A percentile compares a stretch with the other conserved stretches of the same genome.
Conservation (phyloP, 1,140 invertebrate species). For the Vanessa atalanta region DNA sequence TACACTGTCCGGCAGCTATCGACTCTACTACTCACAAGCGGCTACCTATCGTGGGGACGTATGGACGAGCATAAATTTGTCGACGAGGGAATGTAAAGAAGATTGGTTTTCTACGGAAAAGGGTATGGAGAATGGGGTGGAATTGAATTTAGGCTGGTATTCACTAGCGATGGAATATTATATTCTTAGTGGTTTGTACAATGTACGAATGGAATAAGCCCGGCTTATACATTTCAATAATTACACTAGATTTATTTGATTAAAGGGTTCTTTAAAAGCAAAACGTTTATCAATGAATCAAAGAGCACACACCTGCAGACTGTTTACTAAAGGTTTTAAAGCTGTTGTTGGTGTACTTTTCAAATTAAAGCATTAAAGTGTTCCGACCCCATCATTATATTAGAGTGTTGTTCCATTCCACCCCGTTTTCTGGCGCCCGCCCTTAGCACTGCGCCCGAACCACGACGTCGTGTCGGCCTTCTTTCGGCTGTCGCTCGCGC, state of each 20-base stretch:
- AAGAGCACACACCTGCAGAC: conserved; percentile 20
- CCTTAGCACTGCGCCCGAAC: conserved; percentile 41
- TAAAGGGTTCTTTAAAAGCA: conserved; percentile 15
- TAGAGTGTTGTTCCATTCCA: conserved; percentile 77
- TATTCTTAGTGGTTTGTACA: conserved; percentile 26
- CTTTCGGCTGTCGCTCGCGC: conserved; percentile 42
- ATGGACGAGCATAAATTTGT: conserved; percentile 76
- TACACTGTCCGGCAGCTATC: conserved; percentile 47
- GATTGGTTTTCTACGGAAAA: conserved; percentile 69
- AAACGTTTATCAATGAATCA: conserved; percentile 27
- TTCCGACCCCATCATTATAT: conserved; percentile 78
- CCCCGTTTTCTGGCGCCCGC: conserved; percentile 58
- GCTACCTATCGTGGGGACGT: conserved; percentile 59
- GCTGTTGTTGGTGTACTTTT: conserved; percentile 63
- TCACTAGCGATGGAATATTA: conserved; percentile 59
- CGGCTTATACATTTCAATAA: background rate
- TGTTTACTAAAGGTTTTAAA: conserved; percentile 44
- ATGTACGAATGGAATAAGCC: conserved; percentile 18
- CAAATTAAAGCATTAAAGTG: conserved; percentile 80
- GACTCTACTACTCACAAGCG: conserved; percentile 38
- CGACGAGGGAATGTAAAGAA: conserved; percentile 76
- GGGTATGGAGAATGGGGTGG: conserved; percentile 63
- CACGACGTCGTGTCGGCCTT: conserved; percentile 32
- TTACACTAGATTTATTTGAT: background rate
- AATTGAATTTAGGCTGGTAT: conserved; percentile 67